These are phyloP conservation scores for Mactromeris polynyma DNA, from an alignment of 2,888 invertebrate species.

Conservation along the genomic window DNA sequence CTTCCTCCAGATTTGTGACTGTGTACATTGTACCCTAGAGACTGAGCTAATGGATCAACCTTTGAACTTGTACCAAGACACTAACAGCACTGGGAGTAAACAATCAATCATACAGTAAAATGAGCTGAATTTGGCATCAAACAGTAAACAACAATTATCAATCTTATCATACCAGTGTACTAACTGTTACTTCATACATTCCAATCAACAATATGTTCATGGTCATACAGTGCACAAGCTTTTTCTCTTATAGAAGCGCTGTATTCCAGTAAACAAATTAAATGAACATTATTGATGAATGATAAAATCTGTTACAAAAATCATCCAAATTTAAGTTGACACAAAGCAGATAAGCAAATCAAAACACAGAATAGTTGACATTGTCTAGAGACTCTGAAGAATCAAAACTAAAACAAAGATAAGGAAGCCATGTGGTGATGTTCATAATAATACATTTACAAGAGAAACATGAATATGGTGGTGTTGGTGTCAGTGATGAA, in stretches of 20 bases:
- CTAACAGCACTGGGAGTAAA: too few species aligned
- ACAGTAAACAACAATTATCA: too few species aligned
- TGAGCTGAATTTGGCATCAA: too few species aligned
- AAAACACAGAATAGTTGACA: not conserved
- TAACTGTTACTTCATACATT: not conserved
- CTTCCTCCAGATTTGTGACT: too few species aligned
- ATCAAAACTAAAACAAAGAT: not conserved
- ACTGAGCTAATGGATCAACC: too few species aligned
- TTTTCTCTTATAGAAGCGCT: not conserved
- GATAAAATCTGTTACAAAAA: not conserved
- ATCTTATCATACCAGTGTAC: not conserved
- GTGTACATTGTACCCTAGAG: too few species aligned
- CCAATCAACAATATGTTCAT: not conserved
- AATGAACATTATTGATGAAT: not conserved
- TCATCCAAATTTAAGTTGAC: not conserved
- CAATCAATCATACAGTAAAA: too few species aligned
- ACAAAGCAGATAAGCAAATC: not conserved
- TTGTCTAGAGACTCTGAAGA: not conserved
- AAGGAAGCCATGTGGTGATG: not conserved
- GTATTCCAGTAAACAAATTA: not conserved
- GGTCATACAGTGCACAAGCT: not conserved
- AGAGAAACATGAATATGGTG: too few species aligned
- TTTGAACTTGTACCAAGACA: too few species aligned
- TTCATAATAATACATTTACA: too few species aligned
- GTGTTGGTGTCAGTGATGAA: too few species aligned